phyloP scores from a whole-genome alignment of 2,113 vertebrate species.

The Rhabdornis inornatus region DNA sequence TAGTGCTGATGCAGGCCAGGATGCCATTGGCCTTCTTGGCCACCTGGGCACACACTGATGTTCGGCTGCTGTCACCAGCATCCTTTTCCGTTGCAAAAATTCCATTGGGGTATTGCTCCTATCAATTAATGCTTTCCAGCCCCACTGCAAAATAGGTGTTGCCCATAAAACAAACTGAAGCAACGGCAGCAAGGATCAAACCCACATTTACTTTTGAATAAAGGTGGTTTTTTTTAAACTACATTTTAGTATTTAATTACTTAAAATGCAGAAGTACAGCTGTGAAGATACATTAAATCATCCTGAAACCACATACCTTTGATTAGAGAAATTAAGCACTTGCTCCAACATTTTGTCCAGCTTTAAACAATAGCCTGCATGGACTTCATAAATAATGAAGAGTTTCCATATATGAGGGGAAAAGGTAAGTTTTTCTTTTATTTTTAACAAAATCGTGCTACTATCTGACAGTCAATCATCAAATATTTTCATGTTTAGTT shows the following conservation, averaged over 20 bases:
- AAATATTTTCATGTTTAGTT: not conserved
- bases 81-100: not conserved
- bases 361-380: not conserved
- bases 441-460: not conserved
- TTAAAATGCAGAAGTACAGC: not conserved
- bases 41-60: not conserved
- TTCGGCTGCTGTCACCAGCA: not conserved
- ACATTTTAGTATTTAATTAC: not conserved
- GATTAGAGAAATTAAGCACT: not conserved
- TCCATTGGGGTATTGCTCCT: not conserved
- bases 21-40: not conserved
- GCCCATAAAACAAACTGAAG: not conserved
- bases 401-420: not conserved
- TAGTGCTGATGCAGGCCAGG: not conserved
- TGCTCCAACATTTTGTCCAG: not conserved
- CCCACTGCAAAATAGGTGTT: accelerated
- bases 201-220: not conserved
- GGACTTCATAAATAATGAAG: not conserved
- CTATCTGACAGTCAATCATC: not conserved
- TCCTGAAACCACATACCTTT: accelerated
- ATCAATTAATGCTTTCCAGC: accelerated
- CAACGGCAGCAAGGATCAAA: not conserved
- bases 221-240: accelerated
- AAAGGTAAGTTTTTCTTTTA: not conserved
- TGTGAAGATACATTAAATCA: not conserved